Base-by-base conservation (phyloP, 2,113 vertebrate genomes). In the Mellivora capensis region DNA sequence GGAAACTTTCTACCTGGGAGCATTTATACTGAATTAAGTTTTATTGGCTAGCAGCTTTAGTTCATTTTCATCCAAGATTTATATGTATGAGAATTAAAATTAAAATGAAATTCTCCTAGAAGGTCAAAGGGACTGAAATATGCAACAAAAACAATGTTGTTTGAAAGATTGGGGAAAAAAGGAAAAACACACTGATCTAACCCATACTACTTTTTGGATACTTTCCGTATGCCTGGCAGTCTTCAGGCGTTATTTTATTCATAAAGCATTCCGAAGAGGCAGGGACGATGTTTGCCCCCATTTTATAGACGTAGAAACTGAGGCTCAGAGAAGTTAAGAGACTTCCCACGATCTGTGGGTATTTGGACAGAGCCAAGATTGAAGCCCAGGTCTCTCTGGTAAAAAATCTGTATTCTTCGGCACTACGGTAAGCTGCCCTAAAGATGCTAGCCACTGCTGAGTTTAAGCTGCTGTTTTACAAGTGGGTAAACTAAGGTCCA, bases 1-100 rank as follows among this genome's bases (percentile, higher is more conserved):
- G 90, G 54, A 84, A 96, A 92, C 69, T 96, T 97, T 97, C 90
- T 98, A 97, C 97, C 96, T 97, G 96, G 84, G 69, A 98, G 57
- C 62, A 4, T 62, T 97, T 93, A 69, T 42, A 44, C 86, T 64
- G 80, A 97, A 97, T 98, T 96, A 96, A 93, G 29, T 94, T 96
- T 96, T 69, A 88, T 61, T 90, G 90, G 92, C 96, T 87, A 84
- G 37, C 81, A 86, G 90, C 76, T 92, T 90, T 61, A 96, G 97
- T 90, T 94, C 84, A 88, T 95, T 96, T 59, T 15, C 52, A 97
- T 94, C 79, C 8, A 49, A 97, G 94, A 89, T 88, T 97, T 89
- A 94, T 82, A 91, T 81, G 74, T 72, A 42, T 90, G 69, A 93
- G 87, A 91, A 74, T 87, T 87, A 72, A 94, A 86, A 94, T 52